Conservation (phyloP, 2,113 vertebrate genomes). For the Polyodon spathula region DNA sequence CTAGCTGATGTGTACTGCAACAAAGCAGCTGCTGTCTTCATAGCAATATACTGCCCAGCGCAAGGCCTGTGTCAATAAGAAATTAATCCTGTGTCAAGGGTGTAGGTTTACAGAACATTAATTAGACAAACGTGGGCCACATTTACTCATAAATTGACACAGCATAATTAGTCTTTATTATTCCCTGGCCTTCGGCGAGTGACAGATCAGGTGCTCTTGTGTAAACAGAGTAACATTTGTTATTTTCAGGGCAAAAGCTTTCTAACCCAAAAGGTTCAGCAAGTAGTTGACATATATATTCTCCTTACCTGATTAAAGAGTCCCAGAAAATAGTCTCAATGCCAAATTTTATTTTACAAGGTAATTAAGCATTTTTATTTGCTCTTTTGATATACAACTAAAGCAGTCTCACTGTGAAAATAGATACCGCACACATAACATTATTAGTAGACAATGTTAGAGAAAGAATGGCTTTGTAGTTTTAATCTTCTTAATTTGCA, state of each 20-base stretch:
- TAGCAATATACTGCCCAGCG: not conserved
- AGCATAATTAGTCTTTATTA: conserved; percentile 8
- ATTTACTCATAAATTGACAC: not conserved
- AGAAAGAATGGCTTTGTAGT: no score
- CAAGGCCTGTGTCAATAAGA: conserved; percentile 1
- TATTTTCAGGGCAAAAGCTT: not conserved
- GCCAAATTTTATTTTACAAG: not conserved
- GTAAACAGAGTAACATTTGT: not conserved
- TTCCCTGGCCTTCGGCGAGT: not conserved
- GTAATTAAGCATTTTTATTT: not conserved
- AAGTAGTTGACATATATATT: not conserved
- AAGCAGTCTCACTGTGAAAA: no score
- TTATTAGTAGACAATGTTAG: no score
- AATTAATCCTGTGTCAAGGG: conserved; percentile 7
- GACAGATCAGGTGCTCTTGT: not conserved
- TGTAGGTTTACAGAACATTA: conserved; percentile 5
- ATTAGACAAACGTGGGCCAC: conserved; percentile 1
- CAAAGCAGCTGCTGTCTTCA: conserved; percentile 1
- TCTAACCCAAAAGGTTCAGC: not conserved
- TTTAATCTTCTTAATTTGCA: no score
- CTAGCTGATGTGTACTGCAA: not conserved
- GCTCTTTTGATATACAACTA: not conserved
- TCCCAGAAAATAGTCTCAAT: not conserved
- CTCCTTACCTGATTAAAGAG: not conserved
- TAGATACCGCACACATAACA: no score